A percentile compares a stretch with the other conserved stretches of the same genome.
phyloP scores from a whole-genome alignment of 2,888 invertebrate genomes.

The Camponotus fellah region DNA sequence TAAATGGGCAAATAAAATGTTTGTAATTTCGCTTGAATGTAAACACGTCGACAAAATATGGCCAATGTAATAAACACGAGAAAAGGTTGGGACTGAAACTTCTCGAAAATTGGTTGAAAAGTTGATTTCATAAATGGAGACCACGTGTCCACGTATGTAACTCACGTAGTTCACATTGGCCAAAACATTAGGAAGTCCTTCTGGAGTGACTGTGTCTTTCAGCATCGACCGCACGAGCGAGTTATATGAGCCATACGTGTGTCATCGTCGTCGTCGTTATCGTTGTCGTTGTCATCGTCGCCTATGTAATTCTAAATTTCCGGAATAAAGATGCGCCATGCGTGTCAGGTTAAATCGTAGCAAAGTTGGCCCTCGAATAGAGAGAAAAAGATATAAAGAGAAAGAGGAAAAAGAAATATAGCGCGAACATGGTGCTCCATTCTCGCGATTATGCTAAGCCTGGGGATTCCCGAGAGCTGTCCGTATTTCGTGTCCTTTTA shows the following conservation, averaged over 20 bases:
- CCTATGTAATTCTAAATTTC: constrained; percentile 39
- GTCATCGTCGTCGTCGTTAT: constrained; percentile 11
- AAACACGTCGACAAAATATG: neutral
- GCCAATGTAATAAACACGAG: neutral
- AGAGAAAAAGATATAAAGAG: constrained; percentile 38
- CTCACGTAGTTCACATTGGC: constrained; percentile 67
- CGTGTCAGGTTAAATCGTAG: constrained; percentile 9
- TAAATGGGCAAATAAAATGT: neutral
- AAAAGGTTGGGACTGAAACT: neutral
- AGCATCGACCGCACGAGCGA: constrained; percentile 12
- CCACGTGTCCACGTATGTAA: constrained; percentile 31
- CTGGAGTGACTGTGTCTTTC: constrained; percentile 4
- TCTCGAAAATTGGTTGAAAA: neutral
- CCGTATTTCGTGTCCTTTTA: constrained; percentile 64
- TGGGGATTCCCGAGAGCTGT: constrained; percentile 55
- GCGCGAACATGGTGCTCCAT: constrained; percentile 55
- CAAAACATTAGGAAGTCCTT: constrained; percentile 57
- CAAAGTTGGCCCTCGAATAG: neutral
- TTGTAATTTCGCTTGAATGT: neutral
- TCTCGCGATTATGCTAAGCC: constrained; percentile 72
- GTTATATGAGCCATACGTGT: constrained; percentile 12
- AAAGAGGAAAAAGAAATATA: constrained; percentile 50
- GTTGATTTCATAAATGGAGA: neutral
- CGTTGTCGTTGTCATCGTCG: constrained; percentile 6
- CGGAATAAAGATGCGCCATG: constrained; percentile 23